These are phyloP conservation scores for Macrotus californicus DNA, from an alignment of 2,113 vertebrate genomes.

Conservation along the genomic window DNA sequence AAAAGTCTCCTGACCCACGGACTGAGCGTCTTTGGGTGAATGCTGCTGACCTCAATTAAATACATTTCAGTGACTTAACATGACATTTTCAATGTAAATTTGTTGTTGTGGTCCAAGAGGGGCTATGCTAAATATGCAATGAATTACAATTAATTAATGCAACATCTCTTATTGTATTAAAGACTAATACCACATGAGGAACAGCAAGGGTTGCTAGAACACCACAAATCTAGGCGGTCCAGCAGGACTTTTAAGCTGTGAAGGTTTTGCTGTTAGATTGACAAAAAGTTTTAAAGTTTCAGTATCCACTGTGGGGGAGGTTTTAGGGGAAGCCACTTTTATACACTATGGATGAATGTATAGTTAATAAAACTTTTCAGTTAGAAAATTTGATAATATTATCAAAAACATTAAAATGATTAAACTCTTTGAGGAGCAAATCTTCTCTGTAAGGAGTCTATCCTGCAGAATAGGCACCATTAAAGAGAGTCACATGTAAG, in stretches of 20 bases:
- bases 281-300: neutral
- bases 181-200: neutral
- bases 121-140: neutral
- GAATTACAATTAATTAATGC: neutral
- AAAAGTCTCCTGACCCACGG: neutral
- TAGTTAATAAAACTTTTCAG: neutral
- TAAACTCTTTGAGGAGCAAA: neutral
- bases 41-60: neutral
- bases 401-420: neutral
- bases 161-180: neutral
- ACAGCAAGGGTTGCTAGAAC: neutral
- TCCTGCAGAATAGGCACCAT: neutral
- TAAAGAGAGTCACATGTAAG: neutral
- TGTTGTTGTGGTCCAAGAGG: neutral
- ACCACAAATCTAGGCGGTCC: neutral
- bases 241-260: neutral
- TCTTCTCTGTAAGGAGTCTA: neutral
- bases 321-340: neutral
- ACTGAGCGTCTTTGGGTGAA: neutral
- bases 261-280: neutral
- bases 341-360: neutral
- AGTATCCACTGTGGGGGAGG: no score
- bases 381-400: neutral
- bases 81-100: neutral
- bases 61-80: neutral